Conservation (phyloP, 2,113 vertebrate species). For the Apistogramma diplotaenia region DNA sequence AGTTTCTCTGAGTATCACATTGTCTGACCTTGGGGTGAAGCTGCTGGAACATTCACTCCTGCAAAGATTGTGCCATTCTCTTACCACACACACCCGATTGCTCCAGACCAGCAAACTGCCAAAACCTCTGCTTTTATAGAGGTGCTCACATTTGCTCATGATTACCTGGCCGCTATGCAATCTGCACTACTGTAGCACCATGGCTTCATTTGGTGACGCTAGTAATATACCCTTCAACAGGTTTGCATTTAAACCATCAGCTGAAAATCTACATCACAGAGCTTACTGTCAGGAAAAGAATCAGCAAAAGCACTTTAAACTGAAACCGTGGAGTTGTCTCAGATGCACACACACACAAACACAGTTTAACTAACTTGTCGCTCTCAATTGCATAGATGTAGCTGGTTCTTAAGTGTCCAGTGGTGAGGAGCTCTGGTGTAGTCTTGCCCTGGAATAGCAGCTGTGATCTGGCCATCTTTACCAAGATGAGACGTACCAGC, state of each 20-base stretch:
- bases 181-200: no score
- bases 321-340: no score
- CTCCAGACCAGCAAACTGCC: no score
- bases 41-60: no score
- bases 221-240: not conserved
- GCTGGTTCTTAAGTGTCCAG: constrained; percentile 85
- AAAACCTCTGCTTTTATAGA: no score
- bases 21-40: no score
- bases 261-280: not conserved
- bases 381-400: constrained; percentile 88
- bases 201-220: not conserved
- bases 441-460: constrained; percentile 86
- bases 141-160: no score
- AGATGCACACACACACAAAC: not conserved
- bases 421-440: constrained; percentile 82
- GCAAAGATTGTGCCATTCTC: no score
- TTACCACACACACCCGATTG: no score
- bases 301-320: not conserved
- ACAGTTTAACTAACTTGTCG: constrained; percentile 66
- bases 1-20: not conserved
- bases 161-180: no score
- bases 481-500: constrained; percentile 91
- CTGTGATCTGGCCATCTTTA: constrained; percentile 91
- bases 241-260: not conserved
- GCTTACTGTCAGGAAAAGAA: not conserved